Evolutionary conservation across 1,140 invertebrate genomes (phyloP).

Genomic region (fruit fly (Drosophila melanogaster)): DNA sequence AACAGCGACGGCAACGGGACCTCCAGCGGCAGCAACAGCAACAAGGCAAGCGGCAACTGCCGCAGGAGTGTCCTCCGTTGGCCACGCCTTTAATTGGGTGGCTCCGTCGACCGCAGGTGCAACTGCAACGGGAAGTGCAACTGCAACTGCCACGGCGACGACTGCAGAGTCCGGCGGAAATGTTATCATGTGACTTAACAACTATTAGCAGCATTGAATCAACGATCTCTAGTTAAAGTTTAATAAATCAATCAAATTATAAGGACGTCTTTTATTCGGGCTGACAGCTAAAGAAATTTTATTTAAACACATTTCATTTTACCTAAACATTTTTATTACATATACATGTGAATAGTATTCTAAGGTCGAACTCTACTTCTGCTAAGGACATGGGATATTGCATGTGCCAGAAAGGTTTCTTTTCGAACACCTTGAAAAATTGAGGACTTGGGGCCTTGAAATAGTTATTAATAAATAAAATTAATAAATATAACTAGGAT

Average conservation of each 20-base stretch:
- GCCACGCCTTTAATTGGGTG: constrained; percentile 65
- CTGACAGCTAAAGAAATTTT: no score
- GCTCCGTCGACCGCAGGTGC: constrained; percentile 20
- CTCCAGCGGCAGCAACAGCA: constrained; percentile 7
- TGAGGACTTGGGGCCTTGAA: constrained; percentile 56
- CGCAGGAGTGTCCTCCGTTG: constrained; percentile 16
- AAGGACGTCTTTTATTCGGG: not conserved
- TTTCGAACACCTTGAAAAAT: constrained; percentile 64
- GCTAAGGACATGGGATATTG: constrained; percentile 55
- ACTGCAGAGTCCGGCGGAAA: constrained; percentile 9
- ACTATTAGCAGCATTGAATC: constrained; percentile 47
- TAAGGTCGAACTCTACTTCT: not conserved
- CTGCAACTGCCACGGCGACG: not conserved
- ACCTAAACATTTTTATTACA: no score
- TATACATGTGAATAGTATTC: no score
- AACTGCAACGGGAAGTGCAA: not conserved
- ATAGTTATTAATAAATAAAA: no score
- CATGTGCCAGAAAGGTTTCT: constrained; percentile 68
- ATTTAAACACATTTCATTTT: no score
- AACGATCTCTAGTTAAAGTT: constrained; percentile 56
- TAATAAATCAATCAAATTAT: constrained; percentile 44
- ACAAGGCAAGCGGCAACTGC: constrained; percentile 16
- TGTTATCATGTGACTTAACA: constrained; percentile 49
- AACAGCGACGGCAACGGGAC: constrained; percentile 24
- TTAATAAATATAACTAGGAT: not conserved